Evolutionary conservation across 1,140 invertebrate species (phyloP), one percentile per base, ranked within the genome.

Genomic region (Drosophila gunungcola): DNA sequence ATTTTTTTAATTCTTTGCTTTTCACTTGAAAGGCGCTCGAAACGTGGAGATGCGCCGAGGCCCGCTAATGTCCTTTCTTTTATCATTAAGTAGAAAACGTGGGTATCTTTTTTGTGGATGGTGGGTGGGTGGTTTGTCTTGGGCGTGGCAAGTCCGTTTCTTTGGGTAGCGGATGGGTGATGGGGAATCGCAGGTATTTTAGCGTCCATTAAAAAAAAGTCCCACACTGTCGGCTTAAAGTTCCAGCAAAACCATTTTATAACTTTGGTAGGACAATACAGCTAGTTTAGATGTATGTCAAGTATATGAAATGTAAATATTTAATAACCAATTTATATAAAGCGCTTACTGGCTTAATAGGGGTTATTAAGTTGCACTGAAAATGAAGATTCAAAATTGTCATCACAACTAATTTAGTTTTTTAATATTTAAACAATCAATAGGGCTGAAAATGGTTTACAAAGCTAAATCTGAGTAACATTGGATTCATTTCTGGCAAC

Each of bases 1-100:
- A 88, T 88, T 88, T 88, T 86, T 88, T 88, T 89, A 88, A 89
- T 88, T 89, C 85, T 88, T 88, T 89, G 84, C 85, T 88, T 88
- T 88, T 88, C 84, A 88, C 84, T 88, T 88, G 84, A 88, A 88
- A 88, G 84, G 53, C 84, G 84, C 76, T 84, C 67, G 53, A 76
- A 74, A 79, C 61, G 84, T 88, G 79, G 84, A 88, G 83, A 88
- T 73, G 83, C 76, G 84, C 80, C 75, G 73, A 70, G 84, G 84
- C 79, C 64, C 83, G 84, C 76, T 88, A 88, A 88, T 88, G 83
- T 88, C 83, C 83, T 88, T 88, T 88, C 83, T 88, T 88, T 88
- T 88, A 88, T 89, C 84, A 88, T 88, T 88, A 88, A 83, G 83
- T 88, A 80, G 84, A 83, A 86, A 83, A 77, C 75, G 70, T 83